A percentile compares a stretch with the other conserved stretches of the same genome.
These are phyloP conservation scores for Ischnura elegans DNA, from an alignment of 2,888 invertebrate genomes.

Conservation along the genomic window DNA sequence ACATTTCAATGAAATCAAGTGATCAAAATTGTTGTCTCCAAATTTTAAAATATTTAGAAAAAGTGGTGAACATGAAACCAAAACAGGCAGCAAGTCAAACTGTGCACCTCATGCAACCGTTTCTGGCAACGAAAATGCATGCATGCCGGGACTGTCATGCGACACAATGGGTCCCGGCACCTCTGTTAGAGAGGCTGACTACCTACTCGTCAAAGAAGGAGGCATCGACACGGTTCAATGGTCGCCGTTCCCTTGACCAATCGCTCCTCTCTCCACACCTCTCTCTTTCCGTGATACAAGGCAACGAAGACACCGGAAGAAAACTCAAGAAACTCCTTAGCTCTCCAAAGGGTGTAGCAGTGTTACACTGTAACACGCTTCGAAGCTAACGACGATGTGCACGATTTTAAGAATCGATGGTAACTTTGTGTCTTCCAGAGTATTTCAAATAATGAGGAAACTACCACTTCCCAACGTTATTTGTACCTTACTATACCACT, in stretches of 20 bases:
- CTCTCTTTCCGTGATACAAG: neutral
- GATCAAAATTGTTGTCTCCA: too few species aligned
- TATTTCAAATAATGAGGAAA: too few species aligned
- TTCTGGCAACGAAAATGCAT: neutral
- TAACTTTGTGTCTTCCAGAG: too few species aligned
- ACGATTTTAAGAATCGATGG: too few species aligned
- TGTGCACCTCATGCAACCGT: conserved; percentile 42
- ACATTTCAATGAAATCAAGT: too few species aligned
- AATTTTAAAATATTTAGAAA: too few species aligned
- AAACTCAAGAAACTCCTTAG: too few species aligned
- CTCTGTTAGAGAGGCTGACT: conserved; percentile 30
- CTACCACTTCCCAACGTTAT: too few species aligned
- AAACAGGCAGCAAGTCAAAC: neutral
- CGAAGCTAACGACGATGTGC: too few species aligned
- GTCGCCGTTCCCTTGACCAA: conserved; percentile 52
- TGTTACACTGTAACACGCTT: too few species aligned
- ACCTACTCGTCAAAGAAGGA: neutral
- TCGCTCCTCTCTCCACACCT: neutral
- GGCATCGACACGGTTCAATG: conserved; percentile 52
- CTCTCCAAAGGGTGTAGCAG: too few species aligned
- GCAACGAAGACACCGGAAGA: neutral
- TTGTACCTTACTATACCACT: too few species aligned
- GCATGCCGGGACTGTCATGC: neutral
- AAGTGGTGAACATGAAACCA: neutral
- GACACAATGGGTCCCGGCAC: conserved; percentile 9